These are phyloP conservation scores for Drosophila bifasciata DNA, from an alignment of 1,140 invertebrate species.

Conservation along the genomic window DNA sequence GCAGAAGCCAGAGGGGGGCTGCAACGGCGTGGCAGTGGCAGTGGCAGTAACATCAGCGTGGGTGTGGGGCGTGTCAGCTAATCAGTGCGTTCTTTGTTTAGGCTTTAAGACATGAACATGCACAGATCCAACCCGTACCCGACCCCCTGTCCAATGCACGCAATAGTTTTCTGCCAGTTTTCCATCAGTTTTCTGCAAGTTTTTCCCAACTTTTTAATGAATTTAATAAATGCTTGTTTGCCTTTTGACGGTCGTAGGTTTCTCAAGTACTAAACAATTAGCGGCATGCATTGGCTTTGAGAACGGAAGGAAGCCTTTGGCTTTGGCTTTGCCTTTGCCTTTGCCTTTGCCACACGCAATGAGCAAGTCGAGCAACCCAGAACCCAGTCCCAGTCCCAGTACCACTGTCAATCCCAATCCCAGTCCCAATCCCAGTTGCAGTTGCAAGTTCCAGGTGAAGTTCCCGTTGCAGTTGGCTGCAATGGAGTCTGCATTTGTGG, in stretches of 20 bases:
- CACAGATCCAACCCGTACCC: not conserved
- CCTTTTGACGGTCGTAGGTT: constrained; percentile 76
- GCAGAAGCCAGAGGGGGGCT: constrained; percentile 26
- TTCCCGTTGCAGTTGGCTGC: not conserved
- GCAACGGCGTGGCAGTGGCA: not conserved
- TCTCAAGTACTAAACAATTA: constrained; percentile 79
- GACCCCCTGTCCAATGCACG: constrained; percentile 33
- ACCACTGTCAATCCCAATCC: constrained; percentile 15
- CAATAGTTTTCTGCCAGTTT: constrained; percentile 45
- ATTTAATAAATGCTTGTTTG: constrained; percentile 80
- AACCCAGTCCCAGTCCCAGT: constrained; percentile 1
- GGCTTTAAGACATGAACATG: constrained; percentile 26
- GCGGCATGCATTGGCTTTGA: constrained; percentile 70
- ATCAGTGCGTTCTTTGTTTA: constrained; percentile 76
- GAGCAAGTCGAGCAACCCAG: constrained; percentile 19
- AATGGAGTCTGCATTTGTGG: constrained; percentile 62
- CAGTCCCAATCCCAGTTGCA: constrained; percentile 33
- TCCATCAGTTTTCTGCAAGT: constrained; percentile 37
- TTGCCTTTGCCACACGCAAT: constrained; percentile 72
- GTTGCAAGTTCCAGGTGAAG: no score
- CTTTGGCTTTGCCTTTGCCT: no score
- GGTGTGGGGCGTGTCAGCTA: constrained; percentile 55
- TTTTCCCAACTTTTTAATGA: constrained; percentile 68
- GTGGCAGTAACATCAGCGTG: constrained; percentile 12
- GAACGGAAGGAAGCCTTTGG: constrained; percentile 73